These are phyloP conservation scores for Typhlichthys subterraneus DNA, from an alignment of 2,797 vertebrate species.

Conservation along the genomic window DNA sequence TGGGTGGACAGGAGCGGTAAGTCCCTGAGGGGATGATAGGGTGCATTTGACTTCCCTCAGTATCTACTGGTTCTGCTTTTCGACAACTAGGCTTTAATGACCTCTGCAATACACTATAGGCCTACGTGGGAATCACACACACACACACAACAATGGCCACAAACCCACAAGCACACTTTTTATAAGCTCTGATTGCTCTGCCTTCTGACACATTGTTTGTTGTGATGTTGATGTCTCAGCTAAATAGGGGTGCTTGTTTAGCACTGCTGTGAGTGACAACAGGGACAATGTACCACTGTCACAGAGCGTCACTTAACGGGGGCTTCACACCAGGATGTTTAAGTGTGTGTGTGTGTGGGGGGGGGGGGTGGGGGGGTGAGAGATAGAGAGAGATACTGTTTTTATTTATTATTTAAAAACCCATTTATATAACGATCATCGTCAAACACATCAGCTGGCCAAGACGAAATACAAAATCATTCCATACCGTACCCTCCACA, in stretches of 20 bases:
- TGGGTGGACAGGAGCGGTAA: too few species aligned
- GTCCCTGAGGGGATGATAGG: too few species aligned
- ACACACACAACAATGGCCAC: neutral
- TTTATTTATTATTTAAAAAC: neutral
- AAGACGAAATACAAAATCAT: too few species aligned
- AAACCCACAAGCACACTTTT: neutral
- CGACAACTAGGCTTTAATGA: too few species aligned
- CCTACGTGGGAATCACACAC: neutral
- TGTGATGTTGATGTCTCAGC: constrained; percentile 30
- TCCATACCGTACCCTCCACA: neutral
- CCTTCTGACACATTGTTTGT: constrained; percentile 20
- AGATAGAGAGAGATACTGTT: neutral
- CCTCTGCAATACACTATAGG: neutral
- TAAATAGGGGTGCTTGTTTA: constrained; percentile 35
- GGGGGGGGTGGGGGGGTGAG: neutral
- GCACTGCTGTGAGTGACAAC: constrained; percentile 36
- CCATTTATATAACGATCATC: too few species aligned
- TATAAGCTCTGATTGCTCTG: constrained; percentile 9
- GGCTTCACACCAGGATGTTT: constrained; percentile 15
- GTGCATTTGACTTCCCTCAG: too few species aligned
- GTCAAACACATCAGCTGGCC: too few species aligned
- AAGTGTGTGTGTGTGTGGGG: neutral
- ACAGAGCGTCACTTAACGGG: constrained; percentile 39
- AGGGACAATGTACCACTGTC: constrained; percentile 46
- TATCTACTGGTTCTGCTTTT: too few species aligned